Conservation (phyloP, 2,888 invertebrate genomes). For the Laothoe populi region DNA sequence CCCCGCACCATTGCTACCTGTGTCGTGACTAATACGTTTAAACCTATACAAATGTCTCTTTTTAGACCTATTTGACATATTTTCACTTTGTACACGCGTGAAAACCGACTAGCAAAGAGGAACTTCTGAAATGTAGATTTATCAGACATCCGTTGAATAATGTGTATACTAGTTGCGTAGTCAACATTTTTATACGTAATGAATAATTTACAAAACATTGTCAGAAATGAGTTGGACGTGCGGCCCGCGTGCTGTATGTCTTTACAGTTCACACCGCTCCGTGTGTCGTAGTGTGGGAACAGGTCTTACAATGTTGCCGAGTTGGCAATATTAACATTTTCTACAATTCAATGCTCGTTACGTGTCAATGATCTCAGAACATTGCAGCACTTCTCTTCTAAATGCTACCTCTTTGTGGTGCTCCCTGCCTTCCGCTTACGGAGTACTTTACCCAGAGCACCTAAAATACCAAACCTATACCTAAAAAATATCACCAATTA, state of each 20-base stretch:
- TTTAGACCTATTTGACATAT: background rate
- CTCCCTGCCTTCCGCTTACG: slow-evolving; percentile 34
- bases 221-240: background rate
- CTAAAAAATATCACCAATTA: too few relatives aligned
- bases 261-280: slow-evolving; percentile 11
- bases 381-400: slow-evolving; percentile 28
- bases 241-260: slow-evolving; percentile 18
- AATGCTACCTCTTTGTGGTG: slow-evolving; percentile 27
- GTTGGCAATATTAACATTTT: slow-evolving; percentile 50
- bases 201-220: slow-evolving; percentile 18
- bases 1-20: slow-evolving; percentile 46
- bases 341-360: slow-evolving; percentile 50
- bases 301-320: slow-evolving; percentile 49
- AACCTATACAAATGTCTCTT: slow-evolving; percentile 24
- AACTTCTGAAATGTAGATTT: background rate
- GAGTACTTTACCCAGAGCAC: slow-evolving; percentile 1
- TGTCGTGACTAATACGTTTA: slow-evolving; percentile 31
- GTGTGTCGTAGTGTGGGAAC: slow-evolving; percentile 42
- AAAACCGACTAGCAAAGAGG: background rate
- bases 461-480: slow-evolving; percentile 14
- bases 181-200: slow-evolving; percentile 5
- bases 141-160: background rate
- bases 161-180: background rate
- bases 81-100: slow-evolving; percentile 1
- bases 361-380: slow-evolving; percentile 57